Base-by-base conservation (phyloP, 2,888 invertebrate genomes). In the Calameuta filiformis region DNA sequence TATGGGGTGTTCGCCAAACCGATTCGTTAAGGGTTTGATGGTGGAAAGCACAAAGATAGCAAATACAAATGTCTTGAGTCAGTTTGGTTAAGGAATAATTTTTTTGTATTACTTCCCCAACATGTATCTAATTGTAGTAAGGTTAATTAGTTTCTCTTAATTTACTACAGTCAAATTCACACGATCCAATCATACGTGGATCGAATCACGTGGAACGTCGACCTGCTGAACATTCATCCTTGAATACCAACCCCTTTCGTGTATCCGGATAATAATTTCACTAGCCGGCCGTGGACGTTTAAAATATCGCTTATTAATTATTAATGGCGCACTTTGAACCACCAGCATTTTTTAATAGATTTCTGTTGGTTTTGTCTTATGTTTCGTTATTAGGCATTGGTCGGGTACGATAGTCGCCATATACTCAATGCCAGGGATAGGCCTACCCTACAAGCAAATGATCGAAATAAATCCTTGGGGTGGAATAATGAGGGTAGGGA, bases 291-390 rank as follows among this genome's bases (percentile, higher is more conserved):
- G 31, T 34, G 56, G 71, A 71, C 71, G 71, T 33, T 33, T 33
- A 31, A 71, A 33, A 71, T 71, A 77, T 75, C 68, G 73, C 15
- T 71, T 75, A 75, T 76, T 78, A 73, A 78, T 78, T 75, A 78
- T 78, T 78, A 73, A 76, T 34, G 56, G 34, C 37, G 73, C 71
- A 15, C 78, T 73, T 31, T 68, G 23, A 15, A 76, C 68, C 71
- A 33, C 30, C 73, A 68, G 76, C 68, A 68, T 68, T 40, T 78
- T 75, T 78, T 33, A 73, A 75, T 76, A 73, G 37, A 68, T 71
- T 35, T 12, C 12, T 73, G 73, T 76, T 78, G 68, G 76, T 78
- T 78, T 76, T 78, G 76, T 76, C 40, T 56, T 68, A 78, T 78
- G 73, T 73, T 33, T 15, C 73, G 30, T 76, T 76, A 78, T 75